Base-by-base conservation (phyloP, 2,797 vertebrate genomes). In the Crax fasciolata region DNA sequence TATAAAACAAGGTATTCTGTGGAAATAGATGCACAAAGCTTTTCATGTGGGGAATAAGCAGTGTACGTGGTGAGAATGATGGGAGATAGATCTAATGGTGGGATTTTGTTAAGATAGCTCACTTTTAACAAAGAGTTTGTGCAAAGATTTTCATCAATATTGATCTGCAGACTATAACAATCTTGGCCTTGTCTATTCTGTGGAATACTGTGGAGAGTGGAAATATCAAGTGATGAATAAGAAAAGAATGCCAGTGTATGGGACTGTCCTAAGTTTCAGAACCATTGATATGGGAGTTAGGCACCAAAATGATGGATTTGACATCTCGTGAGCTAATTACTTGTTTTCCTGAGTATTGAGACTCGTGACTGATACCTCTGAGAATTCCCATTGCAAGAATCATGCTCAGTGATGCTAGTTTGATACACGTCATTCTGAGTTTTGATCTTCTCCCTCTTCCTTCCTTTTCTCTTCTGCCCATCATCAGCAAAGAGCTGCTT, bases 311-410 rank as follows among this genome's bases (percentile, higher is more conserved):
- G 9, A 41, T 63, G 2, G 5, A 2, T 75, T 78, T 88, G 11
- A 39, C 62, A 62, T 54, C 61, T 91, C 18, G 6, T 85, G 46
- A 25, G 24, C 75, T 73, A 84, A 27, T 84, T 35, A 11, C 3
- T 94, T 80, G 12, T 86, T 58, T 89, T 87, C 41, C n/a, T 48
- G 75, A 87, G 41, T 82, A 88, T 73, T 15, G 15, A 93, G 81
- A 72, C 51, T 43, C 44, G 18, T 11, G 39, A 51, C 13, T 86
- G 88, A 65, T 7, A 3, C 13, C 70, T 91, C 77, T 89, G 82
- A 88, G 25, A 11, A 18, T 17, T 89, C 27, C 11, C 62, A 30
- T 90, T 57, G 80, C 27, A 28, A 68, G 48, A 84, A 32, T 44
- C 25, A 4, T 32, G 46, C 27, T 85, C 2, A 7, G 9, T 25